A percentile compares a stretch with the other conserved stretches of the same genome.
Evolutionary conservation across 1,140 invertebrate genomes (phyloP).

Genomic region (Gerris buenoi): DNA sequence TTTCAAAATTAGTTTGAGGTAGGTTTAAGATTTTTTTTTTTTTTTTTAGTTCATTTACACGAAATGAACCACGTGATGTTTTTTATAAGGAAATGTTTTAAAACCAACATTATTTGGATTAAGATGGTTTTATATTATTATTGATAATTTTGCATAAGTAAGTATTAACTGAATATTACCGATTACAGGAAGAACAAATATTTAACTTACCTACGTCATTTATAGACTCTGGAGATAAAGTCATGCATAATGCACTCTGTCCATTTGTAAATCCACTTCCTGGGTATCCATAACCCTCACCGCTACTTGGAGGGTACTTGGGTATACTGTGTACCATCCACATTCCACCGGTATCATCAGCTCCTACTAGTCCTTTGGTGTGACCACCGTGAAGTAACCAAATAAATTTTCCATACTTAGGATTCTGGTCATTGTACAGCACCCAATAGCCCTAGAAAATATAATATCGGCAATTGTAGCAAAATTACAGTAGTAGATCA

Average conservation of each 20-base stretch:
- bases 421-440: constrained; percentile 73
- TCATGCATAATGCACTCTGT: constrained; percentile 76
- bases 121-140: too few species aligned
- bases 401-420: constrained; percentile 31
- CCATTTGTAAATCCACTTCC: constrained; percentile 53
- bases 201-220: background rate
- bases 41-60: too few species aligned
- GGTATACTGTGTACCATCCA: constrained; percentile 92
- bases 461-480: background rate
- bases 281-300: constrained; percentile 52
- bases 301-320: constrained; percentile 39
- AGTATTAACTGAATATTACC: too few species aligned
- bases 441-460: constrained; percentile 39
- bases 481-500: too few species aligned
- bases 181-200: too few species aligned
- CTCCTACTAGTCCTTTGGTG: constrained; percentile 66
- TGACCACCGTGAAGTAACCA: constrained; percentile 41
- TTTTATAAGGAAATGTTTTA: too few species aligned
- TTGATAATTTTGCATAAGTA: too few species aligned
- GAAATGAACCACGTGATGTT: too few species aligned
- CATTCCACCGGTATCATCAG: constrained; percentile 51
- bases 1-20: too few species aligned
- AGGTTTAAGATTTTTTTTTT: too few species aligned
- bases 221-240: constrained; percentile 39
- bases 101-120: too few species aligned